Percentiles rank a stretch among this genome's conserved stretches.
Conservation (phyloP, 1,140 invertebrate genomes). For the Drosophila baimaii region DNA sequence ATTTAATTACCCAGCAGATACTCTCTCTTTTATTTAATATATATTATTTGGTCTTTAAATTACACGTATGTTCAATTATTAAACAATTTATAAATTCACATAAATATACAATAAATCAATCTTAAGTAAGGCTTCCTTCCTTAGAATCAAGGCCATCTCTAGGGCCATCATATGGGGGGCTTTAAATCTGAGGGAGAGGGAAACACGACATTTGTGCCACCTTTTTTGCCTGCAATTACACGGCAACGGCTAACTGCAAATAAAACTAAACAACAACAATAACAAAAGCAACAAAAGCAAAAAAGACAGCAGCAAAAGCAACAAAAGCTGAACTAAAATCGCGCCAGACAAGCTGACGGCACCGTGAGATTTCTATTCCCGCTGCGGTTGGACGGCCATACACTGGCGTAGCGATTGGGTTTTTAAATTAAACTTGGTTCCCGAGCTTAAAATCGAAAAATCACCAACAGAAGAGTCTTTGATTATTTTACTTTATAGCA, state of each 20-base stretch:
- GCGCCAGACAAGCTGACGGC: conserved; percentile 79
- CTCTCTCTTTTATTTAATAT: no score
- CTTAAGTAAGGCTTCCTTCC: no score
- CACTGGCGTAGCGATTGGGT: conserved; percentile 9
- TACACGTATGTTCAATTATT: no score
- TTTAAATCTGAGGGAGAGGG: conserved; percentile 26
- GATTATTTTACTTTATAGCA: not conserved
- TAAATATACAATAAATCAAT: no score
- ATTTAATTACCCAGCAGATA: no score
- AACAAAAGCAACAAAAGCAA: not conserved
- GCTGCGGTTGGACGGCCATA: conserved; percentile 26
- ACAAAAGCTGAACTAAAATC: conserved; percentile 67
- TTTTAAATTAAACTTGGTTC: not conserved
- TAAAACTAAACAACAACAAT: conserved; percentile 10
- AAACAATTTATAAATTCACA: no score
- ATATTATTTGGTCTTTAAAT: no score
- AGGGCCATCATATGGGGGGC: conserved; percentile 11
- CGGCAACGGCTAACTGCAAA: conserved; percentile 52
- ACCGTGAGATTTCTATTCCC: conserved; percentile 75
- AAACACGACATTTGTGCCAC: conserved; percentile 75
- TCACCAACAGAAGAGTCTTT: not conserved
- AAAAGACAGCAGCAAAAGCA: conserved; percentile 29
- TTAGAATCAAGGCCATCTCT: conserved; percentile 12
- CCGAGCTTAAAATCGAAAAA: not conserved
- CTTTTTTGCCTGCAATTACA: conserved; percentile 81